These are phyloP conservation scores for Corythoichthys intestinalis DNA, from an alignment of 2,113 vertebrate genomes.

Conservation along the genomic window DNA sequence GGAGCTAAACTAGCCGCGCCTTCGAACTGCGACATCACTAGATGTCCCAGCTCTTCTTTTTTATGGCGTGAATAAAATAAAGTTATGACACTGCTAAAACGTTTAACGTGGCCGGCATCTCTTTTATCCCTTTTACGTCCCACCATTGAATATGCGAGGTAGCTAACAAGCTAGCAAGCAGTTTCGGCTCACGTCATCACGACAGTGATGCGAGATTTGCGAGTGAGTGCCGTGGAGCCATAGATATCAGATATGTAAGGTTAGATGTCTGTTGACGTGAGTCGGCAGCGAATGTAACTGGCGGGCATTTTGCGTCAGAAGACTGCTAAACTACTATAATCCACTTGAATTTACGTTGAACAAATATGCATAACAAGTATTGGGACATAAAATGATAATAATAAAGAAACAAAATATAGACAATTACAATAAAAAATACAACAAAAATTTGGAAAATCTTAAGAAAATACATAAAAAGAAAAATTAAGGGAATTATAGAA, in stretches of 20 bases:
- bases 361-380: no score
- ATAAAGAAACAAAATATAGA: no score
- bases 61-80: slow-evolving; percentile 3
- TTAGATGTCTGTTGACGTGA: slow-evolving; percentile 3
- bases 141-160: slow-evolving; percentile 29
- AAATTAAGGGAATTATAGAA: no score
- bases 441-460: no score
- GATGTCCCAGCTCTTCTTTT: slow-evolving; percentile 3
- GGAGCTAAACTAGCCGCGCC: slow-evolving; percentile 23
- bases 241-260: neutral
- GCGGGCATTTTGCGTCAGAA: no score
- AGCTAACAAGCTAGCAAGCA: slow-evolving; percentile 38
- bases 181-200: slow-evolving; percentile 38
- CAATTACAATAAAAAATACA: no score
- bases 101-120: neutral
- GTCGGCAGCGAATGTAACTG: no score
- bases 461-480: no score
- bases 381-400: no score
- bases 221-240: slow-evolving; percentile 23
- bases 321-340: no score
- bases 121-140: neutral
- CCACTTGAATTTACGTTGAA: no score
- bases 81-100: neutral
- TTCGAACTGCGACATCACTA: neutral
- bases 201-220: slow-evolving; percentile 32